Conservation (phyloP, 2,113 vertebrate genomes). For the Engystomops pustulosus region DNA sequence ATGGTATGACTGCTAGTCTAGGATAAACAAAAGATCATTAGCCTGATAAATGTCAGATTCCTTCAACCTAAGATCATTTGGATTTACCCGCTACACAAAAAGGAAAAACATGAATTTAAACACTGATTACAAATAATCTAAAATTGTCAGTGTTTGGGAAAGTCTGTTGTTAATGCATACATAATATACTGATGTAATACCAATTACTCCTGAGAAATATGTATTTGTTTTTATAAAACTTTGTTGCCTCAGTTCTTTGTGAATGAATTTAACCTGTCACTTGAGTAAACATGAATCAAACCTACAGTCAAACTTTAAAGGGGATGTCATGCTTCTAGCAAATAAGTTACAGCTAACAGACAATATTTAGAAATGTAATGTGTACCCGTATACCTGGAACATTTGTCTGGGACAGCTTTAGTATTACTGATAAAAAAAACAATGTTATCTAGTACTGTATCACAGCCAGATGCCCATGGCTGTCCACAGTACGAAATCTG, state of each 20-base stretch:
- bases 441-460: too few species aligned
- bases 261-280: neutral
- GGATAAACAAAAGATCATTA: conserved; percentile 1
- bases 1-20: neutral
- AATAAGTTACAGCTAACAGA: too few species aligned
- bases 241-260: neutral
- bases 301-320: neutral
- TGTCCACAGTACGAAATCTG: too few species aligned
- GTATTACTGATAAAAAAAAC: too few species aligned
- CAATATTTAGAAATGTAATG: too few species aligned
- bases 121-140: neutral
- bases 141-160: neutral
- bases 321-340: too few species aligned
- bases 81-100: neutral
- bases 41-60: neutral
- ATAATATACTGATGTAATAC: neutral
- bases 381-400: too few species aligned
- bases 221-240: neutral
- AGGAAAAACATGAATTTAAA: neutral
- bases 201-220: neutral
- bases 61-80: neutral
- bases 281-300: neutral
- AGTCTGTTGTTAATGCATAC: neutral
- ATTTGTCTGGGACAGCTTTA: too few species aligned
- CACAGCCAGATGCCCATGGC: too few species aligned